Conservation (phyloP, 2,888 invertebrate species). For the Tribolium freemani region DNA sequence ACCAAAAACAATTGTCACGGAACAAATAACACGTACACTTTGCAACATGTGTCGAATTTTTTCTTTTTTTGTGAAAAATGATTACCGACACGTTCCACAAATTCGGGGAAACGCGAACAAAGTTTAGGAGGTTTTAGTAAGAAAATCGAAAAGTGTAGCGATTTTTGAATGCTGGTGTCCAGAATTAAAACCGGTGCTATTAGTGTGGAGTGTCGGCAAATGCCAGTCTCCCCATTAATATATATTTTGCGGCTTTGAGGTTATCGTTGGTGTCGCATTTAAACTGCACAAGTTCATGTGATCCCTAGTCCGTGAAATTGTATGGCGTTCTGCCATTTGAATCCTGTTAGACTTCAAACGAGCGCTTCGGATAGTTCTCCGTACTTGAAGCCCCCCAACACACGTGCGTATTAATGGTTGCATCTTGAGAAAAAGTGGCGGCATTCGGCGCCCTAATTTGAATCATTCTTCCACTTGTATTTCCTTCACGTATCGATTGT, state of each 20-base stretch:
- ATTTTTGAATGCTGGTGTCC: no score
- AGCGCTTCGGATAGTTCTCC: neutral
- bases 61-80: neutral
- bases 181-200: no score
- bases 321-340: constrained; percentile 57
- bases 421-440: neutral
- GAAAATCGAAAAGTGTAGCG: no score
- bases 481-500: constrained; percentile 35
- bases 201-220: neutral
- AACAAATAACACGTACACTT: neutral
- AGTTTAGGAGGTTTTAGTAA: no score
- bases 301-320: constrained; percentile 58
- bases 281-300: constrained; percentile 54
- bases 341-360: constrained; percentile 53
- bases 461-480: constrained; percentile 21
- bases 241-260: constrained; percentile 41
- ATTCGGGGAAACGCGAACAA: no score
- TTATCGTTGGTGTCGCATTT: constrained; percentile 47
- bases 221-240: constrained; percentile 13
- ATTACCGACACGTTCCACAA: no score
- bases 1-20: neutral
- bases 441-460: constrained; percentile 8
- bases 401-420: constrained; percentile 21
- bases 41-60: neutral
- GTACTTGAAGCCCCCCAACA: neutral